Evolutionary conservation across 2,888 invertebrate genomes (phyloP), one percentile per base, ranked within the genome.

Genomic region (Drosophila histrio): DNA sequence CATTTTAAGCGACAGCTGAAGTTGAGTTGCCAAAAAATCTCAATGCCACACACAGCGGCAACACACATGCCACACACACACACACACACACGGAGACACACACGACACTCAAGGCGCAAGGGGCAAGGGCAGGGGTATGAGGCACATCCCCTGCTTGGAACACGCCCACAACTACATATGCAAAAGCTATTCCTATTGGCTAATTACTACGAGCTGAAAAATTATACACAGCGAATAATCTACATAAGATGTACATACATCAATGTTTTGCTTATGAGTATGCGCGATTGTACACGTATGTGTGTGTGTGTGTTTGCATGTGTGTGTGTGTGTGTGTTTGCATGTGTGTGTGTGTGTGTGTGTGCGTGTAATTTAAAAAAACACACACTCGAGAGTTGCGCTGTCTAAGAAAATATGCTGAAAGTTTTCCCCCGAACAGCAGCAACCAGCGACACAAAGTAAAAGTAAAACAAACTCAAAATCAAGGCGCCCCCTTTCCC

Each of bases 101-200:
- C 34, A 36, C 43, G n/a, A n/a, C n/a, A n/a, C n/a, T n/a, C n/a
- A n/a, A n/a, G n/a, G n/a, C n/a, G n/a, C n/a, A n/a, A n/a, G n/a
- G n/a, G n/a, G 36, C n/a, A 11, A 3, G n/a, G 21, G 4, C 2
- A 32, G 43, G 15, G 43, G 43, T 9, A 26, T 22, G 19, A 15
- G 54, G 49, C 50, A 49, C 52, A 46, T 32, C 36, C 57, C 56
- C 46, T 22, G 7, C 7, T 19, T 39, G 69, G 47, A 66, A 84
- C 68, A 76, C 73, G 74, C 71, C 63, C 73, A 72, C 76, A 75
- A 76, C 69, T 77, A 60, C 61, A 82, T 36, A 49, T 28, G 72
- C 74, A 69, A 77, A 75, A 67, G 74, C 88, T 74, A 77, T 88
- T 88, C 88, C 87, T 83, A 83, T 83, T 83, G 82, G 82, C 82